Evolutionary conservation across 2,888 invertebrate species (phyloP).

Genomic region (Acrobasis consociella): DNA sequence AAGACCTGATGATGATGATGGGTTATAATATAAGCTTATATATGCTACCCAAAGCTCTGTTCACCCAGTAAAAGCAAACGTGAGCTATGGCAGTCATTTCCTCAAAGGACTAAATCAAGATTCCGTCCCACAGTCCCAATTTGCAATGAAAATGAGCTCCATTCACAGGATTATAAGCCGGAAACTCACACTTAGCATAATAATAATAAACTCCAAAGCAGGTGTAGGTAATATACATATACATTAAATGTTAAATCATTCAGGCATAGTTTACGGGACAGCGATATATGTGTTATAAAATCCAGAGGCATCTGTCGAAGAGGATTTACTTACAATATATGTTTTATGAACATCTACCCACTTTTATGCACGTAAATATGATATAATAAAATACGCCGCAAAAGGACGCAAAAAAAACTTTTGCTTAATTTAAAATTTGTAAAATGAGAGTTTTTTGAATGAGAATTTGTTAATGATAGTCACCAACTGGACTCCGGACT

Average conservation of each 20-base stretch:
- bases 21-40: too few relatives aligned
- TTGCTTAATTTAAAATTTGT: too few relatives aligned
- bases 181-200: constrained; percentile 34
- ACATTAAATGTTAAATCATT: constrained; percentile 16
- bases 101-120: constrained; percentile 26
- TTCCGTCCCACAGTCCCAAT: constrained; percentile 50
- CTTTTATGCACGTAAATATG: too few relatives aligned
- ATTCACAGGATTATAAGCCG: constrained; percentile 30
- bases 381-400: too few relatives aligned
- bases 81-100: background rate
- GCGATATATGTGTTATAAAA: background rate
- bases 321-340: too few relatives aligned
- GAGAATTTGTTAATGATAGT: too few relatives aligned
- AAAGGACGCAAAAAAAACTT: too few relatives aligned
- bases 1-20: too few relatives aligned
- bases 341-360: too few relatives aligned
- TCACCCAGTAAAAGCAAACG: background rate
- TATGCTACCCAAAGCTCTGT: background rate
- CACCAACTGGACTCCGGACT: too few relatives aligned
- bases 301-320: background rate
- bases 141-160: constrained; percentile 63
- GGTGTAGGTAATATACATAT: constrained; percentile 16
- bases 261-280: background rate
- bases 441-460: too few relatives aligned
- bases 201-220: constrained; percentile 26